Evolutionary conservation across 2,113 vertebrate species (phyloP), one percentile per base, ranked within the genome.

Genomic region (Eubucco bourcierii): DNA sequence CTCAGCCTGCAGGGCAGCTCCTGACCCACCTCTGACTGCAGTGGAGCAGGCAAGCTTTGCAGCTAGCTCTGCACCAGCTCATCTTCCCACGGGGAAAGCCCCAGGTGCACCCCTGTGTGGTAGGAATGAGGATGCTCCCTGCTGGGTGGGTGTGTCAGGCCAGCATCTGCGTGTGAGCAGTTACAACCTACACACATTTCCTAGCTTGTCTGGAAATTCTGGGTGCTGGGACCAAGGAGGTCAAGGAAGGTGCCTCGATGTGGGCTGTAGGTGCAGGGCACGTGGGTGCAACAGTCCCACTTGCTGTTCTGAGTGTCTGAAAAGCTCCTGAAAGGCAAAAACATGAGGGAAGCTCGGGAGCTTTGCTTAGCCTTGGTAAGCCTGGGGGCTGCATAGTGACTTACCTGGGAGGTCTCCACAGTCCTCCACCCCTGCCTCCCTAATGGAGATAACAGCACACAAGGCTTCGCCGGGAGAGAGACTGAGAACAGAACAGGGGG

Each of bases 301-400:
- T 12, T 0, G 1, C 10, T 9, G 13, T 4, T 56, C 12, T 44
- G 33, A 76, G 25, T 23, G 25, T 23, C 19, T 67, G 68, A 37
- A 92, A 86, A 68, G 2, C 21, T 87, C 41, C 29, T 55, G 31
- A 18, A 74, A 9, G 3, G 33, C 14, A 27, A 39, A 56, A 59
- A 16, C 12, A 1, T 0, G 3, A 5, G 6, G 7, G 7, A 25
- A 70, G 2, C 29, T 70, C 2, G 50, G 16, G 20, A 75, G 4
- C 9, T 76, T 58, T n/a, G 19, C 9, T 4, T 31, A 33, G 14
- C 20, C 34, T 92, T 0, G 3, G 14, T 15, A 9, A 1, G 2
- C 14, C 65, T 21, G 81, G 23, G 12, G 8, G 7, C 6, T 78
- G 23, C 70, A 20, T 16, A 16, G 47, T 5, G 63, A 84, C n/a